Evolutionary conservation across 2,113 vertebrate species (phyloP).

Genomic region (Hippocampus barbouri): DNA sequence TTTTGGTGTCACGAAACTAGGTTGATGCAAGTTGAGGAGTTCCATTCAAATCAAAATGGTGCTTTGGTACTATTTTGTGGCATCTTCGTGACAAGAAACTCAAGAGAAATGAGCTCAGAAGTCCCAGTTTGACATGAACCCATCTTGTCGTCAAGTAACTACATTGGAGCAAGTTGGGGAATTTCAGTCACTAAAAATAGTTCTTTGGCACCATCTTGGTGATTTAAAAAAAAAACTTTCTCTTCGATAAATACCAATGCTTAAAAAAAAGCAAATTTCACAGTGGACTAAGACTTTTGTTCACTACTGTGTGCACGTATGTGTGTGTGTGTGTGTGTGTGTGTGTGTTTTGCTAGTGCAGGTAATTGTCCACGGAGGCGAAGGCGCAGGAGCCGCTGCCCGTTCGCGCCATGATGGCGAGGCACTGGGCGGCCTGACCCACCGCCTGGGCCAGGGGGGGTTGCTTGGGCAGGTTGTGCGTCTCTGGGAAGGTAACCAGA

Average conservation of each 20-base stretch:
- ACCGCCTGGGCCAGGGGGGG: constrained; percentile 92
- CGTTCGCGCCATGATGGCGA: constrained; percentile 94
- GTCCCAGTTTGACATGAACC: background rate
- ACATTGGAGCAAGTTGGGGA: background rate
- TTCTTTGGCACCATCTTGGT: no score
- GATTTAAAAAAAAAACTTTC: no score
- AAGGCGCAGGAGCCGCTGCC: constrained; percentile 95
- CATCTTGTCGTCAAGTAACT: background rate
- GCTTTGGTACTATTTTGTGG: no score
- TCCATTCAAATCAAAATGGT: background rate
- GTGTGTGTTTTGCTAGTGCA: constrained; percentile 78
- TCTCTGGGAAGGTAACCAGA: constrained; percentile 70
- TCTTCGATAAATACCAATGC: no score
- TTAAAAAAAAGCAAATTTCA: background rate
- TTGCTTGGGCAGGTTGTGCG: constrained; percentile 99
- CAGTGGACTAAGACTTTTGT: background rate
- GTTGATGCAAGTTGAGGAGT: background rate
- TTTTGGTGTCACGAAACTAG: background rate
- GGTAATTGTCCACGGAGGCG: constrained; percentile 95
- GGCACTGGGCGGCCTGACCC: constrained; percentile 93
- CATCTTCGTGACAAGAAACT: no score
- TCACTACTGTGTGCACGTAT: constrained; percentile 13
- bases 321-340: constrained; percentile 6
- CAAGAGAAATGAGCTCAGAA: no score
- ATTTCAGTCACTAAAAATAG: no score